Percentiles rank a stretch among this genome's conserved stretches.
phyloP scores from a whole-genome alignment of 2,888 invertebrate genomes.

The Lycia hirtaria region DNA sequence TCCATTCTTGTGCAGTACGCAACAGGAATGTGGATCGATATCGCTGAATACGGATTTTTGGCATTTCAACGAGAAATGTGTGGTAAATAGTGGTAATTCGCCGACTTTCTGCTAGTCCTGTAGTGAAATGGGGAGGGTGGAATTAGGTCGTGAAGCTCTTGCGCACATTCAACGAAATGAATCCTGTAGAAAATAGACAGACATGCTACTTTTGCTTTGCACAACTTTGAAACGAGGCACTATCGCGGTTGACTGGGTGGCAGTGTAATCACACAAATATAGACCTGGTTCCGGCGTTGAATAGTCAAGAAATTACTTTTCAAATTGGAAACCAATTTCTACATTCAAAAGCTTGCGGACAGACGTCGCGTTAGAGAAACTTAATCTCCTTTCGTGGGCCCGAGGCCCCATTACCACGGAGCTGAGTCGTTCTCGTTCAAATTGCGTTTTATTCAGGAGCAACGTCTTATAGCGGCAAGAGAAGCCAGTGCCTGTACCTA shows the following conservation, averaged over 20 bases:
- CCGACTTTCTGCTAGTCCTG: slow-evolving; percentile 6
- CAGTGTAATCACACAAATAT: slow-evolving; percentile 22
- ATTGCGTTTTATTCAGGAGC: slow-evolving; percentile 35
- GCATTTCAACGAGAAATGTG: no score
- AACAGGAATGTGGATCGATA: no score
- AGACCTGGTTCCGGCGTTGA: slow-evolving; percentile 16
- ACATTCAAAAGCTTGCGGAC: slow-evolving; percentile 54
- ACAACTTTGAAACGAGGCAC: background rate
- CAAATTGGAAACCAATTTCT: slow-evolving; percentile 58
- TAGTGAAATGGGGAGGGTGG: no score
- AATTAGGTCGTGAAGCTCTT: no score
- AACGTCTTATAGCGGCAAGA: slow-evolving; percentile 26
- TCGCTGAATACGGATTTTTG: no score
- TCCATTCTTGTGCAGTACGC: no score
- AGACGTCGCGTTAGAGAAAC: slow-evolving; percentile 47
- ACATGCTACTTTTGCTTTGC: no score
- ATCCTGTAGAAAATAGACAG: no score
- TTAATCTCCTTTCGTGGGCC: slow-evolving; percentile 55
- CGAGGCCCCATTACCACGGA: slow-evolving; percentile 44
- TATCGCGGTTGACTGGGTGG: background rate
- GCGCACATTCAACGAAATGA: no score
- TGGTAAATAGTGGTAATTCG: no score
- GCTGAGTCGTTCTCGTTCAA: slow-evolving; percentile 23
- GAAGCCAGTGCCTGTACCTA: slow-evolving; percentile 20
- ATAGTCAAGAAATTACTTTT: slow-evolving; percentile 37